Evolutionary conservation across 2,888 invertebrate species (phyloP), one percentile per base, ranked within the genome.

Genomic region (Xylota sylvarum): DNA sequence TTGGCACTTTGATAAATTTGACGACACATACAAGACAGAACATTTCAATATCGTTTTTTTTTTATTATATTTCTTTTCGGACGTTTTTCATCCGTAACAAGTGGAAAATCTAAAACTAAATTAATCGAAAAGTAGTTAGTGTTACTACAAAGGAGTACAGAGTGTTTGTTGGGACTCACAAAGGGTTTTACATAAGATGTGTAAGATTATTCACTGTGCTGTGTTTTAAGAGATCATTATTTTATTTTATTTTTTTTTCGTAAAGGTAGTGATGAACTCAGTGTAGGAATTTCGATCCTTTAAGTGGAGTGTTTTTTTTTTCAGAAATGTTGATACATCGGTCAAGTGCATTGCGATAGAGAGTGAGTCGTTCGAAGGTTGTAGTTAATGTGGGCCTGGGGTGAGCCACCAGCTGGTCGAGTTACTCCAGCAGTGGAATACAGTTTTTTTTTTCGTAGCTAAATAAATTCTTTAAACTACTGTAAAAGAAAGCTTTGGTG

Each of bases 1-100:
- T 89, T 89, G 89, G 89, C 89, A 89, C 88, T 89, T 89, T 89
- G 84, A 85, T 84, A 78, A 81, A 58, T 62, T 82, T 82, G 82
- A 77, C 77, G 86, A 86, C 85, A 80, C 72, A 52, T 19, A 37
- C 35, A 50, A 73, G 50, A 32, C 32, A 73, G 50, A 48, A 70
- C 55, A 56, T 67, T 56, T 80, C 65, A 43, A 67, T 67, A 83
- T 72, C 65, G 56, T 65, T 70, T 77, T 69, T 74, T 43, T 70
- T 74, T 70, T 50, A 58, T 56, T 82, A 35, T 77, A 56, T 65
- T 72, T 50, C 72, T 52, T 46, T 64, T 30, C 48, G 62, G 56
- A 80, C 64, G 60, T 67, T 73, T 65, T 65, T 58, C 73, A 58
- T 73, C 65, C 79, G 56, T 73, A 80, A 80, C 80, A 80, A 80